A percentile compares a stretch with the other conserved stretches of the same genome.
Evolutionary conservation across 2,113 vertebrate genomes (phyloP).

Genomic region (Sminthopsis crassicaudata): DNA sequence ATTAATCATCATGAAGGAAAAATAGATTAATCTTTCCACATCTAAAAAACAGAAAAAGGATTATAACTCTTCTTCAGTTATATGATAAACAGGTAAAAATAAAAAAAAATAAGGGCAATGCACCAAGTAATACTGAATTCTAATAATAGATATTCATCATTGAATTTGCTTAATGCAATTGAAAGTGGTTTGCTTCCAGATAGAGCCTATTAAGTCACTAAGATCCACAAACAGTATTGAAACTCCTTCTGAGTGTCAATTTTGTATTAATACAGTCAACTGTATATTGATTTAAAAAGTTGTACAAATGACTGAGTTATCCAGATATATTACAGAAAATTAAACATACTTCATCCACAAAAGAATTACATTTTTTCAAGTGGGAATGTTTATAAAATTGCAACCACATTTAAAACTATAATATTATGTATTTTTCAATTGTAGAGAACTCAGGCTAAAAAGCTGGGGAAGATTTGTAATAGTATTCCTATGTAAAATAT

Average conservation of each 20-base stretch:
- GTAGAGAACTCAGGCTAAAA: too few relatives aligned
- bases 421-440: too few relatives aligned
- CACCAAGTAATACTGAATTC: neutral
- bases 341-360: neutral
- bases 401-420: too few relatives aligned
- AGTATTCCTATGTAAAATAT: too few relatives aligned
- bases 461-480: too few relatives aligned
- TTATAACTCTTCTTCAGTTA: neutral
- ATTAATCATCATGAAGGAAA: neutral
- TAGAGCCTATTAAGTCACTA: neutral
- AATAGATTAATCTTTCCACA: neutral
- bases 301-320: neutral
- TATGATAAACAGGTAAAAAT: too few relatives aligned
- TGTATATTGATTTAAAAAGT: neutral
- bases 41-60: neutral
- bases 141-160: neutral
- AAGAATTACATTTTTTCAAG: neutral
- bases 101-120: too few relatives aligned
- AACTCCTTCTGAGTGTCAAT: neutral
- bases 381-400: neutral
- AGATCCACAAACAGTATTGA: neutral
- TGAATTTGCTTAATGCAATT: neutral
- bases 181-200: neutral
- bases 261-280: neutral
- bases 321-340: neutral